Evolutionary conservation across 2,113 vertebrate genomes (phyloP).

Genomic region (Callorhinus ursinus): DNA sequence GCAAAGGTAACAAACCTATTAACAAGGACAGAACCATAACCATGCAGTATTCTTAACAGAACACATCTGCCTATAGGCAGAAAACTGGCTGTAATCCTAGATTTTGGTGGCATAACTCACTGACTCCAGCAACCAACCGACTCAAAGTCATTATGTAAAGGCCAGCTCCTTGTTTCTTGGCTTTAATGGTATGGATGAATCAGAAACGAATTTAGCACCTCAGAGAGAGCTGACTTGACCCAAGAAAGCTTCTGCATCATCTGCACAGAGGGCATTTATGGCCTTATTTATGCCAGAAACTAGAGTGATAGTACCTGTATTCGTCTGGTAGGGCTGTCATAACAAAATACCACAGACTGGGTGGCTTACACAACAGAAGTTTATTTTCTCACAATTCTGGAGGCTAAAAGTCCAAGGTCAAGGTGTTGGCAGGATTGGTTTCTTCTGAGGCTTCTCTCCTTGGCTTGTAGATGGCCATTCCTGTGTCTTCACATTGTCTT

Average conservation of each 20-base stretch:
- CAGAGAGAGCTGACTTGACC: not conserved
- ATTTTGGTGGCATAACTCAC: not conserved
- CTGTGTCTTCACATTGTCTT: not conserved
- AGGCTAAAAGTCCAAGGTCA: not conserved
- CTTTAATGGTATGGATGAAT: not conserved
- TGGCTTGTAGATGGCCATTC: not conserved
- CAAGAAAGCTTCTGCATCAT: not conserved
- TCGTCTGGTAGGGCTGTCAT: not conserved
- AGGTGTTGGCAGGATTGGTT: not conserved
- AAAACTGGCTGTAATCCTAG: not conserved
- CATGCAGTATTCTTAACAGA: not conserved
- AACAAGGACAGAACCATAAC: not conserved
- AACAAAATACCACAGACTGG: too few relatives aligned
- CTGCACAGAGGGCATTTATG: not conserved
- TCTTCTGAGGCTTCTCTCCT: not conserved
- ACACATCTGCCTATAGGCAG: not conserved
- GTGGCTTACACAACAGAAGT: not conserved
- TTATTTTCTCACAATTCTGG: not conserved
- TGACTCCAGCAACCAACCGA: not conserved
- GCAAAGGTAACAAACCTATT: not conserved
- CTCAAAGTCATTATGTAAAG: not conserved
- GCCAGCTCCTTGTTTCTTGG: not conserved
- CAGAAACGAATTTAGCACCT: not conserved
- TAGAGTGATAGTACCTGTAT: rapidly evolving
- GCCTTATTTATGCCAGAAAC: not conserved